Percentiles rank a stretch among this genome's conserved stretches.
These are phyloP conservation scores for Caranx ignobilis DNA, from an alignment of 2,113 vertebrate genomes.

Conservation along the genomic window DNA sequence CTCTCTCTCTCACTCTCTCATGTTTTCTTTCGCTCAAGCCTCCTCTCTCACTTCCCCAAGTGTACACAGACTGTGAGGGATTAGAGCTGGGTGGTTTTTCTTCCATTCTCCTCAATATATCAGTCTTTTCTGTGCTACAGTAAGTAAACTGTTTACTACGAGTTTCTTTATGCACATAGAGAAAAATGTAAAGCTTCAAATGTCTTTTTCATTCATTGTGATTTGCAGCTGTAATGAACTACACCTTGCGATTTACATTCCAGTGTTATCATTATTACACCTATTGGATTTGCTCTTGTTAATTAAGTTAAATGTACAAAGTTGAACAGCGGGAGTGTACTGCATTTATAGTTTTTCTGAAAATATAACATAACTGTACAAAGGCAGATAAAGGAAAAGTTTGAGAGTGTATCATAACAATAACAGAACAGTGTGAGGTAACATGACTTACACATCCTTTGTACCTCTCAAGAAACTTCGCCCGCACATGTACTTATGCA, in stretches of 20 bases:
- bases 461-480: neutral
- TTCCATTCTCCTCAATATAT: conserved; percentile 48
- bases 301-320: neutral
- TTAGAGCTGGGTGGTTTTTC: conserved; percentile 55
- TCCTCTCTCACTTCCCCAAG: conserved; percentile 55
- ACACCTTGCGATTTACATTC: neutral
- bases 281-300: neutral
- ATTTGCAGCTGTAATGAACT: neutral
- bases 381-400: neutral
- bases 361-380: neutral
- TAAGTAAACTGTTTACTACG: conserved; percentile 71
- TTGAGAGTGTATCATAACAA: neutral
- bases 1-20: conserved; percentile 21
- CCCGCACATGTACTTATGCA: neutral
- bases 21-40: conserved; percentile 33
- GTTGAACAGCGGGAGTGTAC: neutral
- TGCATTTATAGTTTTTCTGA: neutral
- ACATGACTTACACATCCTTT: neutral
- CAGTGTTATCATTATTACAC: conserved; percentile 2
- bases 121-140: conserved; percentile 49
- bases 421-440: neutral
- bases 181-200: neutral
- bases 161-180: conserved; percentile 7
- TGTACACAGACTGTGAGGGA: conserved; percentile 65
- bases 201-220: conserved; percentile 54